Conservation (phyloP, 2,888 invertebrate genomes). For the Lepidocyrtoides sp. region DNA sequence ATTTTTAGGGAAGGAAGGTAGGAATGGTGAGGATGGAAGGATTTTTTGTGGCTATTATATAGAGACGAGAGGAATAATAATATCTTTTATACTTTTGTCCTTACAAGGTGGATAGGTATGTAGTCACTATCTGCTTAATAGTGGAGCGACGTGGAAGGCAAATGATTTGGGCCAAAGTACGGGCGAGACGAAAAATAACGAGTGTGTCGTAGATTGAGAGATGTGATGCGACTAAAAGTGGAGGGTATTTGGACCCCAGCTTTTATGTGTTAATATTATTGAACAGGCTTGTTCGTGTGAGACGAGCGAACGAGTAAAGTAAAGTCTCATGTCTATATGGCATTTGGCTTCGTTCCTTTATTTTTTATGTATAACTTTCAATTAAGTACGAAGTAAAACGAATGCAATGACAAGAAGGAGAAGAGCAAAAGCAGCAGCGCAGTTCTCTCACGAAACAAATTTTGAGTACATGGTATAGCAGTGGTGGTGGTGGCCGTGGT, state of each 20-base stretch:
- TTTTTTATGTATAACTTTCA: constrained; percentile 56
- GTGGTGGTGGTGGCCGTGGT: no score
- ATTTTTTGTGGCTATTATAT: constrained; percentile 55
- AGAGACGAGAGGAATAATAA: constrained; percentile 66
- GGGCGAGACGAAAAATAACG: constrained; percentile 72
- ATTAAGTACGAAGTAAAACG: neutral
- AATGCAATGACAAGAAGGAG: constrained; percentile 42
- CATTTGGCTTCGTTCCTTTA: constrained; percentile 65
- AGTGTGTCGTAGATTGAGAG: constrained; percentile 73
- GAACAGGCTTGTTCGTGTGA: constrained; percentile 38
- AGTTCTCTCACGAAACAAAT: constrained; percentile 15
- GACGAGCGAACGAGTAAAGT: neutral
- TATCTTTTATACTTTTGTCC: constrained; percentile 80
- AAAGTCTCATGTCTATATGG: constrained; percentile 53
- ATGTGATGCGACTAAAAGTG: constrained; percentile 71
- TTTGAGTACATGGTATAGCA: neutral
- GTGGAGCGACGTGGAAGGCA: constrained; percentile 73
- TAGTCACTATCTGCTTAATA: constrained; percentile 76
- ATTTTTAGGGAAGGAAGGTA: constrained; percentile 80
- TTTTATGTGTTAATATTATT: constrained; percentile 60
- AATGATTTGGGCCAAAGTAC: constrained; percentile 78
- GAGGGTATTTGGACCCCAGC: constrained; percentile 73
- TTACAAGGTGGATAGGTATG: constrained; percentile 80
- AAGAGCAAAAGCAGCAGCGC: constrained; percentile 53
- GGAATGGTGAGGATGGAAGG: constrained; percentile 76